A percentile compares a stretch with the other conserved stretches of the same genome.
Evolutionary conservation across 2,888 invertebrate genomes (phyloP).

Genomic region (Lissocephala sabroskyi): DNA sequence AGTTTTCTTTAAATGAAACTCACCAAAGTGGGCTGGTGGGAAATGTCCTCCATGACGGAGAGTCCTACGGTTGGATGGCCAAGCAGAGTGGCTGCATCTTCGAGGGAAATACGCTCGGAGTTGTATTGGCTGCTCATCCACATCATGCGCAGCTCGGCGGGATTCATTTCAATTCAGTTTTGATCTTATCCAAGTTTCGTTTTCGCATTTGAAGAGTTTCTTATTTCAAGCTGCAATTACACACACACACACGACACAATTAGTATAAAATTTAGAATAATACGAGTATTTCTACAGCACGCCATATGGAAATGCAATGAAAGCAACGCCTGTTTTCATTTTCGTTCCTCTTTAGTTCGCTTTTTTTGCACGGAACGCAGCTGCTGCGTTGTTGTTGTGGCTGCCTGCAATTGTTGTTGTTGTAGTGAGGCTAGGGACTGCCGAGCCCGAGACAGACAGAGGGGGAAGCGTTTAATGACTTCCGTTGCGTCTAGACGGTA

Average conservation of each 20-base stretch:
- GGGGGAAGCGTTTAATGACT: slow-evolving; percentile 13
- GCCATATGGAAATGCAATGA: slow-evolving; percentile 35
- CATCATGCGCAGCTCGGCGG: slow-evolving; percentile 68
- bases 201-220: slow-evolving; percentile 5
- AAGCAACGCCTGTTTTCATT: slow-evolving; percentile 21
- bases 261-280: neutral
- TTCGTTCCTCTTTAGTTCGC: slow-evolving; percentile 10
- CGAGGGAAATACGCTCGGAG: slow-evolving; percentile 70
- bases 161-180: slow-evolving; percentile 49
- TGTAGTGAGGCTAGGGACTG: too few species aligned
- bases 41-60: slow-evolving; percentile 75
- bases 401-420: too few species aligned
- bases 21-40: slow-evolving; percentile 74
- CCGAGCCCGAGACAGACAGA: neutral
- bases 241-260: slow-evolving; percentile 6
- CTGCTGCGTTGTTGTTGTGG: slow-evolving; percentile 16
- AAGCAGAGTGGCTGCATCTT: slow-evolving; percentile 71
- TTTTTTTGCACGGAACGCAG: slow-evolving; percentile 22
- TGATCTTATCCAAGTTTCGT: slow-evolving; percentile 2
- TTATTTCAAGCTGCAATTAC: slow-evolving; percentile 17
- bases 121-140: slow-evolving; percentile 79
- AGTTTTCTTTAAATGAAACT: slow-evolving; percentile 31
- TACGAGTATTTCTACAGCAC: too few species aligned
- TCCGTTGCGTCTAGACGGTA: neutral
- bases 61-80: slow-evolving; percentile 74